These are phyloP conservation scores for Triops longicaudatus DNA, from an alignment of 1,140 invertebrate species.

Conservation along the genomic window DNA sequence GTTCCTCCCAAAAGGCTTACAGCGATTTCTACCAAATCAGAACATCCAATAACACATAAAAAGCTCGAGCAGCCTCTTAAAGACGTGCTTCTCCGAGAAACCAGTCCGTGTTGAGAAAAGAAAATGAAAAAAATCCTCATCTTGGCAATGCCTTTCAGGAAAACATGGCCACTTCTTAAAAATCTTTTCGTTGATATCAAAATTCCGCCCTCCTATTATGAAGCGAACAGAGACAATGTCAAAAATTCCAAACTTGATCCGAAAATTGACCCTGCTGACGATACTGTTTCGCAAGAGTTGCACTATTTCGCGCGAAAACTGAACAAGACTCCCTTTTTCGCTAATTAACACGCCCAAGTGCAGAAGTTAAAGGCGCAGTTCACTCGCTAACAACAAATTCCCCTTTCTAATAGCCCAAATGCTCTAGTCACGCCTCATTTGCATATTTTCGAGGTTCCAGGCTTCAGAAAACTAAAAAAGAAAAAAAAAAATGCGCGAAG, in stretches of 20 bases:
- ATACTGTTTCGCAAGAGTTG: not conserved
- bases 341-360: no score
- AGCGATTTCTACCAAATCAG: constrained; percentile 12
- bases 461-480: not conserved
- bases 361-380: no score
- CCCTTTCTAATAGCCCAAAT: not conserved
- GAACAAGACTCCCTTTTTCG: no score
- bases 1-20: constrained; percentile 3
- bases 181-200: not conserved
- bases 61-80: constrained; percentile 11
- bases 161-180: not conserved
- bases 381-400: not conserved
- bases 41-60: constrained; percentile 15
- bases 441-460: not conserved
- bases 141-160: not conserved
- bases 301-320: not conserved
- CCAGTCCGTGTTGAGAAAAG: not conserved
- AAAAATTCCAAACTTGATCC: no score
- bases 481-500: not conserved
- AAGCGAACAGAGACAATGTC: no score
- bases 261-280: no score
- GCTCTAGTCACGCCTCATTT: constrained; percentile 8
- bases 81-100: not conserved
- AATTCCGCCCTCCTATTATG: not conserved
- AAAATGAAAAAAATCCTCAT: not conserved